These are phyloP conservation scores for Branchipolynoe longqiensis DNA, from an alignment of 2,888 invertebrate genomes.

Conservation along the genomic window DNA sequence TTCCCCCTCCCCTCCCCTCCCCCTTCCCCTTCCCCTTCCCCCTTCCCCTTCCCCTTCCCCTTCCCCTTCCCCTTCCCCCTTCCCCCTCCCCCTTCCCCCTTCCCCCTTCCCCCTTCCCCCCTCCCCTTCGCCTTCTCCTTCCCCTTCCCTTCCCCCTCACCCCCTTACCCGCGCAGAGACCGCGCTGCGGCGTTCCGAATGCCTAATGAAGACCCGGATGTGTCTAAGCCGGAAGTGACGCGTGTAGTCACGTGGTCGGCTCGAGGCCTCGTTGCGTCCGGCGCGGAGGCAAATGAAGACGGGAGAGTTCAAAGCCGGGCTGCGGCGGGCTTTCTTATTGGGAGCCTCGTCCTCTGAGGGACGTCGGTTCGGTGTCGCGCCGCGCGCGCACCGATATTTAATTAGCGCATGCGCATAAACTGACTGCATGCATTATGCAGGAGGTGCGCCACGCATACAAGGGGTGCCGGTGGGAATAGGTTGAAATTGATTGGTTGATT, in stretches of 20 bases:
- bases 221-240: conserved; percentile 32
- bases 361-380: too few relatives aligned
- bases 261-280: neutral
- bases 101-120: neutral
- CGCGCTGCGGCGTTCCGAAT: conserved; percentile 1
- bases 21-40: neutral
- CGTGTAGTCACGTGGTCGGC: neutral
- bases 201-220: conserved; percentile 46
- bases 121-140: neutral
- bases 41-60: neutral
- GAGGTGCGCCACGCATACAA: too few relatives aligned
- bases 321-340: neutral
- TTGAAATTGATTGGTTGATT: too few relatives aligned
- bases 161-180: too few relatives aligned
- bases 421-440: too few relatives aligned
- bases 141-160: too few relatives aligned
- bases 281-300: conserved; percentile 17
- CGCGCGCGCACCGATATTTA: too few relatives aligned
- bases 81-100: neutral
- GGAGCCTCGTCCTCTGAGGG: too few relatives aligned
- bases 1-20: neutral
- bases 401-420: too few relatives aligned
- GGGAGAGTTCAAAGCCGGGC: conserved; percentile 7
- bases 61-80: neutral
- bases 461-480: too few relatives aligned